Conservation (phyloP, 2,797 vertebrate genomes). For the Bradypodion pumilum region DNA sequence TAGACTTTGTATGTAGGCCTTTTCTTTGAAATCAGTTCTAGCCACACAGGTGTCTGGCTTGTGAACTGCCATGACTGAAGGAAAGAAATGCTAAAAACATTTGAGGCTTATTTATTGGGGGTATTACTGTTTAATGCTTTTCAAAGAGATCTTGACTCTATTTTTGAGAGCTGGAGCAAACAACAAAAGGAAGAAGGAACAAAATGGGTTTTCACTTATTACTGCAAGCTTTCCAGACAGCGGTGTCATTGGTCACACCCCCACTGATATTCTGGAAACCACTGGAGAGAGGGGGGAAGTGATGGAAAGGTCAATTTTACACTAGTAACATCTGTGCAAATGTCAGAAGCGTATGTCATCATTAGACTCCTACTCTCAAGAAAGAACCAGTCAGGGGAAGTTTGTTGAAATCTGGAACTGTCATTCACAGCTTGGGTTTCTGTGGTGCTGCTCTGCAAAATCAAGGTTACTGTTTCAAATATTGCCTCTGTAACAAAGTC, state of each 20-base stretch:
- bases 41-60: not conserved
- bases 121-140: not conserved
- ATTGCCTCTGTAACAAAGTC: conserved; percentile 24
- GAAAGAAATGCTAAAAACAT: not conserved
- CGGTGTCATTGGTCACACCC: rapidly evolving
- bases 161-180: not conserved
- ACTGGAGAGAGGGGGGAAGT: conserved; percentile 8
- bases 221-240: rapidly evolving
- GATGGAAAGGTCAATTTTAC: conserved; percentile 22
- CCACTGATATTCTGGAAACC: not conserved
- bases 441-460: conserved; percentile 3
- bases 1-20: rapidly evolving
- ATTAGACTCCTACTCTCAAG: conserved; percentile 27
- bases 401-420: conserved; percentile 23
- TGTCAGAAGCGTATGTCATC: conserved; percentile 15
- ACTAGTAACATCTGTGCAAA: conserved; percentile 45
- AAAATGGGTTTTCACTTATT: not conserved
- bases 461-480: not conserved
- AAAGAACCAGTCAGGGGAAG: not conserved
- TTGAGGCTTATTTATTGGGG: not conserved
- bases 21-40: not conserved
- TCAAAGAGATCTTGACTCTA: not conserved
- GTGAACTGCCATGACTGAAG: not conserved
- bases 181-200: not conserved
- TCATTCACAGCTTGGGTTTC: conserved; percentile 14